A percentile compares a stretch with the other conserved stretches of the same genome.
Evolutionary conservation across 2,888 invertebrate species (phyloP).

Genomic region (Phymatocera aterrima): DNA sequence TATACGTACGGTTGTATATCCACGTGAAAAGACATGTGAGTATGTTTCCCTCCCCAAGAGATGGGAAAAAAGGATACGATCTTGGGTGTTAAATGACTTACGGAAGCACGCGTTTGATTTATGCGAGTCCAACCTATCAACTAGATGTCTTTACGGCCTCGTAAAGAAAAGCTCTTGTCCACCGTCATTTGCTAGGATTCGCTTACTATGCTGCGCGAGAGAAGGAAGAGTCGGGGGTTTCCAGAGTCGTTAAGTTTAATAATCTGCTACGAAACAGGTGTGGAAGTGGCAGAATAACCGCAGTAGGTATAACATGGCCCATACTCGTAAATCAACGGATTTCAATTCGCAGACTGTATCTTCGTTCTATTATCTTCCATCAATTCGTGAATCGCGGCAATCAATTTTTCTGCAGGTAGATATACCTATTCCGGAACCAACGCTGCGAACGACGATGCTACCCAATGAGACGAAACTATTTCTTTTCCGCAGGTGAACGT

Average conservation of each 20-base stretch:
- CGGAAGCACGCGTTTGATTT: slow-evolving; percentile 62
- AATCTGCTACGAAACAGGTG: background rate
- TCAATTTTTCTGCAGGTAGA: too few species aligned
- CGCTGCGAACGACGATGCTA: too few species aligned
- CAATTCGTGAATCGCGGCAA: too few species aligned
- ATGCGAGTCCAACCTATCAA: slow-evolving; percentile 71
- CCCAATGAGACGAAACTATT: too few species aligned
- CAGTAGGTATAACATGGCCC: too few species aligned
- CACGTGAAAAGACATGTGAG: background rate
- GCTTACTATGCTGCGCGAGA: background rate
- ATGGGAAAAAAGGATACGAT: background rate
- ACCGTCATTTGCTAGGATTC: background rate
- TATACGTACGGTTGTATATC: background rate
- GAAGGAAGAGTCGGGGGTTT: too few species aligned
- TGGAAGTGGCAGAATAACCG: background rate
- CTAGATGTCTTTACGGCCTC: slow-evolving; percentile 72
- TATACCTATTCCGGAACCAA: too few species aligned
- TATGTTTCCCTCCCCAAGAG: background rate
- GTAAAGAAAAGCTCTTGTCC: slow-evolving; percentile 60
- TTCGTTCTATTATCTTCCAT: background rate
- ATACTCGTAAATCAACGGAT: background rate
- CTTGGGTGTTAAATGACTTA: slow-evolving; percentile 14
- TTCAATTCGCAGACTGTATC: background rate
- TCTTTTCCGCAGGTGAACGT: background rate
- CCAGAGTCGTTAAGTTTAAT: background rate